phyloP scores from a whole-genome alignment of 1,140 invertebrate species.

The Ips typographus region DNA sequence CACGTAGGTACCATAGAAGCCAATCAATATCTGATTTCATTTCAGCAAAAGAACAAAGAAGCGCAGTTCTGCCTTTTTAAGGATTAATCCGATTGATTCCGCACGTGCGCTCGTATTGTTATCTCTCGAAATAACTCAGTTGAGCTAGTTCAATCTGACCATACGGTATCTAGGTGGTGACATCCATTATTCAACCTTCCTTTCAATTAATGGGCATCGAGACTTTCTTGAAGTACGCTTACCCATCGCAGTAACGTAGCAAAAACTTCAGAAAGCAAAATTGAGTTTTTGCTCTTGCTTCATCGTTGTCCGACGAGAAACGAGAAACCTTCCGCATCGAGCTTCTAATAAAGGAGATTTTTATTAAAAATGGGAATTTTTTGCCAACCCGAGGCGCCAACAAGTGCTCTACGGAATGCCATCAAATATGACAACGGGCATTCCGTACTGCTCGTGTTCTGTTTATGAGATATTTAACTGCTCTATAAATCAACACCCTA shows the following conservation, averaged over 20 bases:
- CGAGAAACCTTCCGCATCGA: background rate
- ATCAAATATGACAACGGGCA: conserved; percentile 50
- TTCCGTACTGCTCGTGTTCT: conserved; percentile 50
- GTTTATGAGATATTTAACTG: conserved; percentile 56
- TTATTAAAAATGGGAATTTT: conserved; percentile 11
- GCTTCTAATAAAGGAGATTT: background rate
- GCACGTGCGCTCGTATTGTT: conserved; percentile 24
- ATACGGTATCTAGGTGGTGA: conserved; percentile 17
- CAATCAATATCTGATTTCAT: conserved; percentile 23
- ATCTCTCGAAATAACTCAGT: conserved; percentile 20
- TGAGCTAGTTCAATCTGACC: conserved; percentile 25
- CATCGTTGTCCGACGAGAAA: background rate
- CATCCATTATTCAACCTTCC: conserved; percentile 27
- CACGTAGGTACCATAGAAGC: conserved; percentile 6
- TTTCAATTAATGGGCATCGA: conserved; percentile 19
- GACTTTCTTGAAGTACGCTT: conserved; percentile 11
- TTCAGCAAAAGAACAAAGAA: conserved; percentile 10
- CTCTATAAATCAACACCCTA: conserved; percentile 55
- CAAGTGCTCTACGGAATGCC: conserved; percentile 37
- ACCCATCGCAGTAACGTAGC: conserved; percentile 7
- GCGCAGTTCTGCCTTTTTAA: conserved; percentile 19
- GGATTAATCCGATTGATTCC: conserved; percentile 21
- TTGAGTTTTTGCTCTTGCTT: background rate
- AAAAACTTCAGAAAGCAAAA: conserved; percentile 14
- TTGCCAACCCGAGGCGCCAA: conserved; percentile 22